phyloP scores from a whole-genome alignment of 2,113 vertebrate genomes.

The Naja naja region DNA sequence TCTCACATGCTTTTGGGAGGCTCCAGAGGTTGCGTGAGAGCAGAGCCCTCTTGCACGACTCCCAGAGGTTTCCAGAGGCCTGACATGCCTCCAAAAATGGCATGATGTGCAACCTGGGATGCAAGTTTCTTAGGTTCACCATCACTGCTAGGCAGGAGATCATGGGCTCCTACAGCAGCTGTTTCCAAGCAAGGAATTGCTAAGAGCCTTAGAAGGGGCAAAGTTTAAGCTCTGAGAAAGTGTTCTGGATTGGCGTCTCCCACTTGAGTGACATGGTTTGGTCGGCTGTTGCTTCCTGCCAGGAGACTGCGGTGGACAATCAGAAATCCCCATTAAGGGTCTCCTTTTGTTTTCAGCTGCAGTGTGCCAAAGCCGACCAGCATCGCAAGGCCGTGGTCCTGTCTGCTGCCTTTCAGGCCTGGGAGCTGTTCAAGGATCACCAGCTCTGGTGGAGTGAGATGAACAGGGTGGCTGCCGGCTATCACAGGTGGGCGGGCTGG shows the following conservation, averaged over 20 bases:
- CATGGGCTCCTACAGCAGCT: neutral
- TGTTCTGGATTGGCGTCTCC: neutral
- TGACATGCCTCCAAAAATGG: neutral
- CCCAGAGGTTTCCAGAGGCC: no score
- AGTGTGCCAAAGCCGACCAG: conserved; percentile 38
- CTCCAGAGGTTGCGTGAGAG: no score
- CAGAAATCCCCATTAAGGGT: neutral
- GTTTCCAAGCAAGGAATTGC: neutral
- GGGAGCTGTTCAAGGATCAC: conserved; percentile 67
- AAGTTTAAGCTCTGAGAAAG: neutral
- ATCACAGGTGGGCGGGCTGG: conserved; percentile 50
- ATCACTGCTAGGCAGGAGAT: neutral
- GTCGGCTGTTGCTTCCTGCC: neutral
- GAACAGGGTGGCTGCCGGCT: conserved; percentile 46
- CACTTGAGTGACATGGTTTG: neutral
- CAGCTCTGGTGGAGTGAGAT: conserved; percentile 52
- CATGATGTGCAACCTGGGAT: no score
- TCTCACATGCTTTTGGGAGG: no score
- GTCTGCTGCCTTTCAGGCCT: conserved; percentile 55
- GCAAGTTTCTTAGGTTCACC: no score
- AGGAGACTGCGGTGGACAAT: neutral
- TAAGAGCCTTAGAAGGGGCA: no score
- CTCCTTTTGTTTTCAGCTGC: conserved; percentile 38
- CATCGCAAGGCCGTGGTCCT: conserved; percentile 45
- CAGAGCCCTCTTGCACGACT: no score